Evolutionary conservation across 2,888 invertebrate species (phyloP), one percentile per base, ranked within the genome.

Genomic region (Stenchaetothrips biformis): DNA sequence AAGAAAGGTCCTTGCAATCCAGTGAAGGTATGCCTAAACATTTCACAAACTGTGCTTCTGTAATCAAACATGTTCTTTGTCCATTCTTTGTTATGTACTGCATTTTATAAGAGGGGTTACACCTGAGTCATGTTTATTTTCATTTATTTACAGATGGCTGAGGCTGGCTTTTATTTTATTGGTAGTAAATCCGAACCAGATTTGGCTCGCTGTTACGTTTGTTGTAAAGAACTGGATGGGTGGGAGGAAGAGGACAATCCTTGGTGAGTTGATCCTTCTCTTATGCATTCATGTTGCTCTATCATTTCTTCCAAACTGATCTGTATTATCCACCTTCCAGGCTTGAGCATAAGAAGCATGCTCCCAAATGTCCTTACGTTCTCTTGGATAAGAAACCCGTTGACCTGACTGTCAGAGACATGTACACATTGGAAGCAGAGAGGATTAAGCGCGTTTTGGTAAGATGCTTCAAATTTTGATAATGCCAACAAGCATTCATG

Each of bases 221-320:
- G 96, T 85, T 88, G 89, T 2, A 96, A 96, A 86, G 92, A 93
- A 83, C 87, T 96, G 13, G 94, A 96, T 86, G 95, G 95, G 7
- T 97, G 96, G 96, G 95, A 95, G 85, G 88, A 91, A 0, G 87
- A 89, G 7, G 96, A 96, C 85, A 92, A 95, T 86, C 96, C 96
- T 0, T 94, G 94, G 95, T 74, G 21, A 74, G 67, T 74, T 53
- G 53, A 9, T 59, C 59, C 1, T 8, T 74, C 21, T 74, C 21
- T 74, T 74, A 53, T 7, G 0, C 53, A 11, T 74, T 11, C 25
- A 7, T 21, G 25, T 9, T 25, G 11, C 21, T 37, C 37, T n/a
- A n/a, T 37, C 37, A 37, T 4, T 25, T 74, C 25, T 21, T 74
- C 8, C 67, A 0, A 8, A 74, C 25, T 74, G 21, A 7, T 25